These are phyloP conservation scores for Xerus rutilus DNA, from an alignment of 2,797 vertebrate species.

Conservation along the genomic window DNA sequence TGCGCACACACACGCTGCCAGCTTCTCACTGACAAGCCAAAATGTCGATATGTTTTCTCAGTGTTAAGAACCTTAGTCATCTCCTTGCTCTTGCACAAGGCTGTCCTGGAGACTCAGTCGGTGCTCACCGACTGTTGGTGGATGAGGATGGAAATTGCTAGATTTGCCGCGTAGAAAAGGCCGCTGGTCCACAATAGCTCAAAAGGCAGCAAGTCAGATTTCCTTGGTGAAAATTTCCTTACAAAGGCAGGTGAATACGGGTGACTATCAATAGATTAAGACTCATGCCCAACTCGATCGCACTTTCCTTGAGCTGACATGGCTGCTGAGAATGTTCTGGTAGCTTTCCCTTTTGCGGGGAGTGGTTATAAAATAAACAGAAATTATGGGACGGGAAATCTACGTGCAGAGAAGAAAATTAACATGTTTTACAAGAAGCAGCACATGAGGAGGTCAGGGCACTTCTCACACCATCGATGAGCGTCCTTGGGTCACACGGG, in stretches of 20 bases:
- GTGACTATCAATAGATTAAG: neutral
- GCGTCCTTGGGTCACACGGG: neutral
- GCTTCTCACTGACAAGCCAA: neutral
- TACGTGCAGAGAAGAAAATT: neutral
- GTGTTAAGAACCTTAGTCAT: neutral
- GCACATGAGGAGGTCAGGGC: neutral
- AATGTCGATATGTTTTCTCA: neutral
- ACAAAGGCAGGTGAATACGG: neutral
- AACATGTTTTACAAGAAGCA: neutral
- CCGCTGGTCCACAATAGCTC: neutral
- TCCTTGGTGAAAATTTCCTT: neutral
- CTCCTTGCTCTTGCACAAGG: accelerated
- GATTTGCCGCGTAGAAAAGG: neutral
- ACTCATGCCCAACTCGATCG: accelerated
- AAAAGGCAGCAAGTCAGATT: neutral
- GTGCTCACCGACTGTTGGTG: neutral
- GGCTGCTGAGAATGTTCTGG: neutral
- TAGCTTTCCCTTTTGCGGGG: neutral
- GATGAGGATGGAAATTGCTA: neutral
- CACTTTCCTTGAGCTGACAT: neutral
- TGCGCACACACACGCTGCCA: accelerated
- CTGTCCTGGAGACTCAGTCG: accelerated
- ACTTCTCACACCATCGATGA: accelerated
- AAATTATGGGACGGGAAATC: neutral
- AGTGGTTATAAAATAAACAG: neutral